Conservation (phyloP, 2,113 vertebrate genomes). For the Caranx melampygus region DNA sequence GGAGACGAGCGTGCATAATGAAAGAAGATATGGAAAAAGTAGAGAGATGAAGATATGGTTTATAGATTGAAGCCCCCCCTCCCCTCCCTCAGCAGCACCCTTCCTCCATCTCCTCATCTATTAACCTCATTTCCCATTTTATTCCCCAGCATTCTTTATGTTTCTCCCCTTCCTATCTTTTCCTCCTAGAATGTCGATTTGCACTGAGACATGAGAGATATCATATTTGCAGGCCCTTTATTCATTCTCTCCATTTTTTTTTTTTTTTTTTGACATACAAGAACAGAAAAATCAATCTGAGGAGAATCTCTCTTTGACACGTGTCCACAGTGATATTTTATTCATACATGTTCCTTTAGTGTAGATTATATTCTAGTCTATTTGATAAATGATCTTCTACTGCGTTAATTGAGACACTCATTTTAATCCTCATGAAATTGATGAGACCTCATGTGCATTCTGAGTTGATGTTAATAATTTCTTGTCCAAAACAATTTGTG, state of each 20-base stretch:
- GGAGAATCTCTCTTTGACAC: background rate
- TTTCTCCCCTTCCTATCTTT: background rate
- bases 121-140: constrained; percentile 36
- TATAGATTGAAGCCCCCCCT: constrained; percentile 23
- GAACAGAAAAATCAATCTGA: background rate
- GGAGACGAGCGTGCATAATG: constrained; percentile 43
- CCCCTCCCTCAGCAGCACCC: constrained; percentile 1
- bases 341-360: background rate
- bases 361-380: background rate
- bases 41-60: constrained; percentile 44
- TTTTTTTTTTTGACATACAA: background rate
- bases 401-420: constrained; percentile 21
- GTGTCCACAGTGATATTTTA: background rate
- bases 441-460: constrained; percentile 28
- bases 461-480: constrained; percentile 8
- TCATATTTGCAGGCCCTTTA: background rate
- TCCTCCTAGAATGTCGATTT: constrained; percentile 18
- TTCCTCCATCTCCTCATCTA: constrained; percentile 10
- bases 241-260: background rate
- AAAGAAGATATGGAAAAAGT: constrained; percentile 35
- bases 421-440: constrained; percentile 27
- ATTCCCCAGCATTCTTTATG: constrained; percentile 9
- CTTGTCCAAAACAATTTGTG: constrained; percentile 32
- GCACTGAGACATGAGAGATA: background rate
- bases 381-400: constrained; percentile 6